These are phyloP conservation scores for Chironomus tepperi DNA, from an alignment of 1,140 invertebrate species.

Conservation along the genomic window DNA sequence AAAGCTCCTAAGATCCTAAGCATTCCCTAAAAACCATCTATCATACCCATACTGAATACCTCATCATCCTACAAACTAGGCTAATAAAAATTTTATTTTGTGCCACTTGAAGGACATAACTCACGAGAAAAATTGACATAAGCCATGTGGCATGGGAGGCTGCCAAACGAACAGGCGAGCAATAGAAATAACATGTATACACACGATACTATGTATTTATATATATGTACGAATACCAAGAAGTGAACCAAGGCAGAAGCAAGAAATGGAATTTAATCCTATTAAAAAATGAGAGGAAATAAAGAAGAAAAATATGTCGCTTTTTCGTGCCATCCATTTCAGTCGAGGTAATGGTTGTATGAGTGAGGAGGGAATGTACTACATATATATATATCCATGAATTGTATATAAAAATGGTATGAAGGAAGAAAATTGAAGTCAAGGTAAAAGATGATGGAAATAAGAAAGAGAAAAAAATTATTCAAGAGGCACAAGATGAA, in stretches of 20 bases:
- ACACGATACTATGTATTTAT: not conserved
- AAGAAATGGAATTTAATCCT: constrained; percentile 20
- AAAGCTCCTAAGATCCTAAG: too few species aligned
- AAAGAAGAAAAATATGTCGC: constrained; percentile 13
- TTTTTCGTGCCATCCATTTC: constrained; percentile 10
- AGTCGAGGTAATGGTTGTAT: not conserved
- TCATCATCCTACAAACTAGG: too few species aligned
- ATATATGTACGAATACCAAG: not conserved
- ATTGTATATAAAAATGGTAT: not conserved
- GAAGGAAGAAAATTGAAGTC: not conserved
- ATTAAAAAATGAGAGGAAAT: constrained; percentile 20
- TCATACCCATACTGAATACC: too few species aligned
- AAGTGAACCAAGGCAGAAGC: not conserved
- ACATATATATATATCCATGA: not conserved
- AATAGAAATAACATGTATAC: not conserved
- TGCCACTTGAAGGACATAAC: constrained; percentile 12
- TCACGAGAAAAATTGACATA: constrained; percentile 16
- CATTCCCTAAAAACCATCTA: too few species aligned
- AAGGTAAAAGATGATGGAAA: constrained; percentile 1
- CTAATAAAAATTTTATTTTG: not conserved
- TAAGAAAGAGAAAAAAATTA: not conserved
- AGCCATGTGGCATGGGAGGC: constrained; percentile 19
- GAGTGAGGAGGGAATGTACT: constrained; percentile 4
- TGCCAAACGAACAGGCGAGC: not conserved
- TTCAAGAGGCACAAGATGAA: not conserved